Percentiles rank a stretch among this genome's conserved stretches.
Conservation (phyloP, 2,888 invertebrate genomes). For the Mesodorylaimus sp. region DNA sequence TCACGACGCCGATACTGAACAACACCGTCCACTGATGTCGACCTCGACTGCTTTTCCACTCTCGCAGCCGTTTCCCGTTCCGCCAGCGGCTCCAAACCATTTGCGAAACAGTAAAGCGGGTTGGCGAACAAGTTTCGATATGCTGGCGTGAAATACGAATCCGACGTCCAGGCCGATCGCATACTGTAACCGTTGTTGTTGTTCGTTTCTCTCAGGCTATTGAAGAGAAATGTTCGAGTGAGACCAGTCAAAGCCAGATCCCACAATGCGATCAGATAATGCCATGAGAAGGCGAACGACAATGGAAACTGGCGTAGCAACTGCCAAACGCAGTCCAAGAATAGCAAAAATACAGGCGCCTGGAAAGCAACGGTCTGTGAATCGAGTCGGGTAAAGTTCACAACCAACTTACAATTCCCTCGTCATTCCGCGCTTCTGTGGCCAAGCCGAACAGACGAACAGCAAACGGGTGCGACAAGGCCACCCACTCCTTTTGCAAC, state of each 20-base stretch:
- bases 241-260: slow-evolving; percentile 68
- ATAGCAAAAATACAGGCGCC: slow-evolving; percentile 69
- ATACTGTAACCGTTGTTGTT: slow-evolving; percentile 5
- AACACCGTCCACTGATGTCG: too few relatives aligned
- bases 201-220: slow-evolving; percentile 50
- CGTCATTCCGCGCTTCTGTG: background rate
- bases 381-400: background rate
- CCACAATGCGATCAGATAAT: slow-evolving; percentile 75
- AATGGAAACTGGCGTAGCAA: slow-evolving; percentile 65
- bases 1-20: too few relatives aligned
- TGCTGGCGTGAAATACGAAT: too few relatives aligned
- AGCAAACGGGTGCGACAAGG: slow-evolving; percentile 72
- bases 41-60: too few relatives aligned
- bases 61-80: background rate
- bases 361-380: slow-evolving; percentile 28
- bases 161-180: too few relatives aligned
- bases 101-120: background rate
- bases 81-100: background rate
- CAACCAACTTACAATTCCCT: background rate
- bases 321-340: slow-evolving; percentile 85
- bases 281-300: slow-evolving; percentile 75
- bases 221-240: slow-evolving; percentile 80
- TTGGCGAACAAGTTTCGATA: background rate
- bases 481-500: slow-evolving; percentile 83
- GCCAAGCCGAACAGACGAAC: slow-evolving; percentile 26